A percentile compares a stretch with the other conserved stretches of the same genome.
Evolutionary conservation across 2,888 invertebrate species (phyloP).

Genomic region (Clostera curtula): DNA sequence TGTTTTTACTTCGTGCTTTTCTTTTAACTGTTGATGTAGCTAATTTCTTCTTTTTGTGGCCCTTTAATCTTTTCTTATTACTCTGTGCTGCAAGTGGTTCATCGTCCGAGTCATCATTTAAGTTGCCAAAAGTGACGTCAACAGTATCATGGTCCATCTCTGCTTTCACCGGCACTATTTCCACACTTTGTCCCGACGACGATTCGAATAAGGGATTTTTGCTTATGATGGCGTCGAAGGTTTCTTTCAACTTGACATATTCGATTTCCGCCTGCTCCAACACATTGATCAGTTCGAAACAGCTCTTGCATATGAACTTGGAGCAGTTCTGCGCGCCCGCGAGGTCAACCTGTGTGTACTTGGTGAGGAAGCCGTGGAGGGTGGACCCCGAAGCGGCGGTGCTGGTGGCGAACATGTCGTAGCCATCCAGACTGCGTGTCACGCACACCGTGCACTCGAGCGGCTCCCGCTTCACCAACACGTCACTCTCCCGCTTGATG

Average conservation of each 20-base stretch:
- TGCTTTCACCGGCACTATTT: slow-evolving; percentile 28
- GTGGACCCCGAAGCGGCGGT: slow-evolving; percentile 39
- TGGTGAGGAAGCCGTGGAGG: slow-evolving; percentile 40
- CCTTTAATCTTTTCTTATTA: slow-evolving; percentile 42
- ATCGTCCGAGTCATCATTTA: slow-evolving; percentile 20
- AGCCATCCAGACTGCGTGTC: slow-evolving; percentile 32
- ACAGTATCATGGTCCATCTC: slow-evolving; percentile 23
- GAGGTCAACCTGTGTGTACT: slow-evolving; percentile 38
- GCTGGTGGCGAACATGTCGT: slow-evolving; percentile 33
- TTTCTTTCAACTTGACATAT: slow-evolving; percentile 48
- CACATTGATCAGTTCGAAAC: slow-evolving; percentile 51
- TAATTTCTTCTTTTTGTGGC: slow-evolving; percentile 45
- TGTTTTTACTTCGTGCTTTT: slow-evolving; percentile 24
- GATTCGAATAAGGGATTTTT: slow-evolving; percentile 53
- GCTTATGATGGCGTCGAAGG: slow-evolving; percentile 51
- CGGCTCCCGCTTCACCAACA: slow-evolving; percentile 47
- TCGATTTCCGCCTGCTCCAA: slow-evolving; percentile 57
- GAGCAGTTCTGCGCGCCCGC: slow-evolving; percentile 25
- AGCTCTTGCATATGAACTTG: slow-evolving; percentile 46
- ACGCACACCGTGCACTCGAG: slow-evolving; percentile 52
- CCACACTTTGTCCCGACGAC: slow-evolving; percentile 18
- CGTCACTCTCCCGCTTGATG: slow-evolving; percentile 41
- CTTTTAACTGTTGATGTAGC: slow-evolving; percentile 22
- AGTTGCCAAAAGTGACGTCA: slow-evolving; percentile 19
- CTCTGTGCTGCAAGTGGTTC: slow-evolving; percentile 52